A percentile compares a stretch with the other conserved stretches of the same genome.
Conservation (phyloP, 1,140 invertebrate species). For the Brachionus asplanchnoidis region DNA sequence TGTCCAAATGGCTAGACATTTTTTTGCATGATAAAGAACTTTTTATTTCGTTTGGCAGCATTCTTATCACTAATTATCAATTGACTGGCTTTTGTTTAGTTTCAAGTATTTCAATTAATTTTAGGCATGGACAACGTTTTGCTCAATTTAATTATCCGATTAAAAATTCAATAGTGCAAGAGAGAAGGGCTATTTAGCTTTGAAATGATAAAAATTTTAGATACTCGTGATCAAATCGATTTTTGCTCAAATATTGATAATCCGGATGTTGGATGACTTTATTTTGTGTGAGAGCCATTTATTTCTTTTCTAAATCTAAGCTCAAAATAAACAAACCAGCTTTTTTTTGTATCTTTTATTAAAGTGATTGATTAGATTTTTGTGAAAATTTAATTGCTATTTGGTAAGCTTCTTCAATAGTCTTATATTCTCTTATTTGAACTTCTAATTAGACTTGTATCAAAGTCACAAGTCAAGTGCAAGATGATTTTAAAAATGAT, state of each 20-base stretch:
- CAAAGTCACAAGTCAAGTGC: no score
- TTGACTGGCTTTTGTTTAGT: not conserved
- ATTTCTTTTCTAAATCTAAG: not conserved
- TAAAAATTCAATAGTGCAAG: not conserved
- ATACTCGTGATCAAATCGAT: not conserved
- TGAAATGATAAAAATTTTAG: not conserved
- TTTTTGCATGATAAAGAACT: not conserved
- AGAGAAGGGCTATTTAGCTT: not conserved
- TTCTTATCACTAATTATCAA: not conserved
- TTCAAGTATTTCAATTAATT: not conserved
- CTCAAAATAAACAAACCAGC: no score
- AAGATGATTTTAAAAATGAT: no score
- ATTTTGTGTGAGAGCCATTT: not conserved
- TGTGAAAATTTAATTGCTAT: no score
- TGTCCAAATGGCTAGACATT: not conserved
- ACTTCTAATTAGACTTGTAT: no score
- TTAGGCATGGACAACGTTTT: not conserved
- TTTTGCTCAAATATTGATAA: not conserved
- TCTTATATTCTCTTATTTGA: no score
- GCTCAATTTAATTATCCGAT: not conserved
- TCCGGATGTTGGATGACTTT: not conserved
- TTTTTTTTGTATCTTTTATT: no score
- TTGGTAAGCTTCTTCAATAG: no score
- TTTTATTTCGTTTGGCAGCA: not conserved
- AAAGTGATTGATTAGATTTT: no score